Evolutionary conservation across 2,797 vertebrate species (phyloP).

Genomic region (Hapalemur alaotrensis): DNA sequence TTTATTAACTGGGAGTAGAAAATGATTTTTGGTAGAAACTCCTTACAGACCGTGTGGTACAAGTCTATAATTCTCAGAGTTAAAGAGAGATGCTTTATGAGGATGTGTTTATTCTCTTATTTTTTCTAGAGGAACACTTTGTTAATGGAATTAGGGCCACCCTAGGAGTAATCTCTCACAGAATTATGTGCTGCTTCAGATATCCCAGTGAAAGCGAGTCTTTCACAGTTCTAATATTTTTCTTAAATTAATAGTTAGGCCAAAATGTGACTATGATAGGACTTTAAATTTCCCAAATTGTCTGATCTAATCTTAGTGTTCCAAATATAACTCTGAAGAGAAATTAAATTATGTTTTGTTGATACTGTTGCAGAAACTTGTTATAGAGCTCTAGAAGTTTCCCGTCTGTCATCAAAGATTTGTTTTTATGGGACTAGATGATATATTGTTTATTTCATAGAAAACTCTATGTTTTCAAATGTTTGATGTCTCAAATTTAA

Average conservation of each 20-base stretch:
- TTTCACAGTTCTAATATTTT: not conserved
- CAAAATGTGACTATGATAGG: not conserved
- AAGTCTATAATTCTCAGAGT: not conserved
- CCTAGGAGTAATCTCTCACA: not conserved
- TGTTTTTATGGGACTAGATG: not conserved
- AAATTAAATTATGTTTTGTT: constrained; percentile 28
- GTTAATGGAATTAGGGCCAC: not conserved
- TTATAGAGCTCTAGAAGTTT: not conserved
- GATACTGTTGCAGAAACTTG: not conserved
- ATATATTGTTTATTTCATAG: not conserved
- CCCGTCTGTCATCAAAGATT: constrained; percentile 8
- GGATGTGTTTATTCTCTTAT: not conserved
- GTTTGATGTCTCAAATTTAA: constrained; percentile 26
- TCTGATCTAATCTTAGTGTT: not conserved
- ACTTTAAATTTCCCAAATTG: not conserved
- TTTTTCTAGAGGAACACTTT: not conserved
- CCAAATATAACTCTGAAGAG: not conserved
- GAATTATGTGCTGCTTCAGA: not conserved
- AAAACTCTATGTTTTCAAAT: constrained; percentile 23
- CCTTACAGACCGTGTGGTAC: not conserved
- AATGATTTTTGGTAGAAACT: not conserved
- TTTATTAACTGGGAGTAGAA: not conserved
- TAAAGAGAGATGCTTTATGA: not conserved
- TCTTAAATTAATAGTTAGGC: not conserved
- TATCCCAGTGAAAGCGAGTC: not conserved